phyloP scores from a whole-genome alignment of 1,140 invertebrate species.

The Helicoverpa zea region DNA sequence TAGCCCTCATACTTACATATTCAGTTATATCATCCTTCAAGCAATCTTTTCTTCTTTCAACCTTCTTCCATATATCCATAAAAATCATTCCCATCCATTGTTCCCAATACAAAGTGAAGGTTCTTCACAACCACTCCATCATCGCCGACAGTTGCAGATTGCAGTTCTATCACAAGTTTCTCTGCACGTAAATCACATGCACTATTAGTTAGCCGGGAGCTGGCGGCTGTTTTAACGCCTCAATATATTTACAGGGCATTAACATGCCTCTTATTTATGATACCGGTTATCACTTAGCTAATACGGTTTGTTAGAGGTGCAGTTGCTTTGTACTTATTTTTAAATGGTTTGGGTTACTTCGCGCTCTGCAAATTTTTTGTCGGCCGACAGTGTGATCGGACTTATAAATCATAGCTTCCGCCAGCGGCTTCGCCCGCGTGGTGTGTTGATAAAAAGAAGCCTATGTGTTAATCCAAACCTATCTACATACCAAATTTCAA shows the following conservation, averaged over 20 bases:
- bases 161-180: slow-evolving; percentile 20
- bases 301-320: slow-evolving; percentile 24
- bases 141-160: slow-evolving; percentile 11
- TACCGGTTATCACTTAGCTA: slow-evolving; percentile 50
- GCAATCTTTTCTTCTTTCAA: too few species aligned
- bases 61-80: too few species aligned
- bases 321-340: neutral
- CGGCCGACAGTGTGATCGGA: too few species aligned
- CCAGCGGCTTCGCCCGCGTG: too few species aligned
- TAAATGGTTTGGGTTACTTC: neutral
- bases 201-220: slow-evolving; percentile 54
- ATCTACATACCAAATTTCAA: too few species aligned
- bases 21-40: too few species aligned
- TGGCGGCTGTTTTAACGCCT: slow-evolving; percentile 55
- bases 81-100: too few species aligned
- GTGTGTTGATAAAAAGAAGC: too few species aligned
- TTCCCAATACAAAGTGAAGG: neutral
- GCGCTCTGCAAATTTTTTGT: neutral
- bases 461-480: too few species aligned
- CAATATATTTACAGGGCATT: slow-evolving; percentile 60
- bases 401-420: neutral
- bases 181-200: slow-evolving; percentile 53
- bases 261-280: slow-evolving; percentile 53
- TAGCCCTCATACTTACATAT: too few species aligned
- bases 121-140: neutral